Conservation (phyloP, 2,113 vertebrate genomes). For the Hyla sarda region DNA sequence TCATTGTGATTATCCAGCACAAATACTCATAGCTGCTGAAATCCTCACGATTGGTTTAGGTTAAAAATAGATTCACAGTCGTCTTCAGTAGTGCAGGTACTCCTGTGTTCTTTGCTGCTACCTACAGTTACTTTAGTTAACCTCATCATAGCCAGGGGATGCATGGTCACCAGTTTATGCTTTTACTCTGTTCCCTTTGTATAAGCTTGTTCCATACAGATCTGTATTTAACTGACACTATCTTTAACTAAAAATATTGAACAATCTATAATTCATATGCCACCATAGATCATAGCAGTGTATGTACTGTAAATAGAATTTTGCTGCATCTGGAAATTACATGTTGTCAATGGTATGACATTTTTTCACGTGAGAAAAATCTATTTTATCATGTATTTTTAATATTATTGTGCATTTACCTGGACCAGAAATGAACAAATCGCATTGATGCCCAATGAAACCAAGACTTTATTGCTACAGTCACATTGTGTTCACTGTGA, state of each 20-base stretch:
- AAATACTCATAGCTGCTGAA: slow-evolving; percentile 47
- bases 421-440: neutral
- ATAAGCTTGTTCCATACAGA: too few species aligned
- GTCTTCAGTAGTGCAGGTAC: slow-evolving; percentile 23
- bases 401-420: neutral
- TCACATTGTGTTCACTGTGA: neutral
- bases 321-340: neutral
- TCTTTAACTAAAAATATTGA: too few species aligned
- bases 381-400: neutral
- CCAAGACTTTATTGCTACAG: neutral
- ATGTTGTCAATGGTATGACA: neutral
- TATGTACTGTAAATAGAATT: neutral
- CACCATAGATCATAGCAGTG: neutral
- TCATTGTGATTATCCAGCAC: slow-evolving; percentile 46
- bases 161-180: neutral
- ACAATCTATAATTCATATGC: too few species aligned
- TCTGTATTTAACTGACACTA: neutral
- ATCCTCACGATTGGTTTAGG: slow-evolving; percentile 42
- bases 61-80: slow-evolving; percentile 21
- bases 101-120: neutral
- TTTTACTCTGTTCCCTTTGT: too few species aligned
- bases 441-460: neutral
- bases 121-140: neutral
- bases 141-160: neutral
- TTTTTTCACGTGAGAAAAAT: neutral